Conservation (phyloP, 1,140 invertebrate genomes). For the Cherax quadricarinatus region DNA sequence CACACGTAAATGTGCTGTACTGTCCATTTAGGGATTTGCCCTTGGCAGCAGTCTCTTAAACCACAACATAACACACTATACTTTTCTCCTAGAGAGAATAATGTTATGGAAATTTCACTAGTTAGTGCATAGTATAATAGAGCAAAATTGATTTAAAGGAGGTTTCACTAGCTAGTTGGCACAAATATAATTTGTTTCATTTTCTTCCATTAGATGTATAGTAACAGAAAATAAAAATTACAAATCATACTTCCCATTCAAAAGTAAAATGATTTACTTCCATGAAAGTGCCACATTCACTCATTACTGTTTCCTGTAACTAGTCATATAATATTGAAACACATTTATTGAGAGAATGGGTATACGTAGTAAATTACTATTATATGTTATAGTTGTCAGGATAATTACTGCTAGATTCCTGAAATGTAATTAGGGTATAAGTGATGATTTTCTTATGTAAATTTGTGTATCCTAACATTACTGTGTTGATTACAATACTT, state of each 20-base stretch:
- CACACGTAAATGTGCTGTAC: background rate
- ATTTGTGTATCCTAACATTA: too few relatives aligned
- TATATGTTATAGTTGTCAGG: background rate
- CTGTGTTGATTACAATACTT: too few relatives aligned
- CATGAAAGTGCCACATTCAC: background rate
- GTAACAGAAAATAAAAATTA: too few relatives aligned
- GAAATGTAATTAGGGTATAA: background rate
- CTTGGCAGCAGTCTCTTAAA: background rate
- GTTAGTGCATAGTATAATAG: too few relatives aligned
- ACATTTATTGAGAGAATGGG: background rate
- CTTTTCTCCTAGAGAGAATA: background rate
- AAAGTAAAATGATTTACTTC: background rate
- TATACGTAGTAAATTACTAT: background rate
- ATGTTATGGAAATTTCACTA: too few relatives aligned
- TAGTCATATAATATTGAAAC: background rate
- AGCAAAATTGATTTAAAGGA: too few relatives aligned
- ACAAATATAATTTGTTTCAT: too few relatives aligned
- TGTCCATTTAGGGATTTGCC: background rate
- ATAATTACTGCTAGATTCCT: background rate
- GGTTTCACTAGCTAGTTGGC: too few relatives aligned
- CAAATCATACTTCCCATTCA: too few relatives aligned
- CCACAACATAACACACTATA: background rate
- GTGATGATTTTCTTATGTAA: too few relatives aligned
- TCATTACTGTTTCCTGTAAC: background rate
- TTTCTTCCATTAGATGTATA: too few relatives aligned